phyloP scores from a whole-genome alignment of 2,888 invertebrate species.

The Conops quadrifasciatus region DNA sequence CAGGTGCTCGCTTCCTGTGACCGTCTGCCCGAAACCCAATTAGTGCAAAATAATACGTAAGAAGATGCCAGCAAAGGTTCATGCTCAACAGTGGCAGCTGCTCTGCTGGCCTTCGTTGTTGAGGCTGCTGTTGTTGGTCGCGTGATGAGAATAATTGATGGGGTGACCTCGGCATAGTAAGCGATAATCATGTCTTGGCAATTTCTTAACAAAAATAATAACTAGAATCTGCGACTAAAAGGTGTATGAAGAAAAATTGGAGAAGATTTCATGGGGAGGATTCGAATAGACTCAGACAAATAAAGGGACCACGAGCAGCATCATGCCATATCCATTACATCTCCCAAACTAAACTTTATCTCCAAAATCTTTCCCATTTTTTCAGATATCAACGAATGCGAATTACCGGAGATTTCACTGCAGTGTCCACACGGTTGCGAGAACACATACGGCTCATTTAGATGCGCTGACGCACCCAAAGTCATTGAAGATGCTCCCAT shows the following conservation, averaged over 20 bases:
- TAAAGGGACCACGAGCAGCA: too few species aligned
- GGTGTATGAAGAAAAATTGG: too few species aligned
- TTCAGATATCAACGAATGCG: conserved; percentile 76
- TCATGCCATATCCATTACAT: too few species aligned
- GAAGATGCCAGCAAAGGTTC: conserved; percentile 63
- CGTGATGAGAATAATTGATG: conserved; percentile 65
- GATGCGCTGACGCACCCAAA: conserved; percentile 56
- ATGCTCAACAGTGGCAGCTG: conserved; percentile 66
- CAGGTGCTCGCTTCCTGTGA: conserved; percentile 67
- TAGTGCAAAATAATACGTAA: conserved; percentile 69
- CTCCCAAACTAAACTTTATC: too few species aligned
- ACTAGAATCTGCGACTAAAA: too few species aligned
- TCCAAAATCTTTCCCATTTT: too few species aligned
- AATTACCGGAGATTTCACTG: conserved; percentile 59
- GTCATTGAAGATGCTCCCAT: conserved; percentile 42
- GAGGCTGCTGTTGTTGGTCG: conserved; percentile 67
- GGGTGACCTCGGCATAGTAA: conserved; percentile 49
- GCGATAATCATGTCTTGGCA: background rate
- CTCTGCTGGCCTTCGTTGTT: conserved; percentile 66
- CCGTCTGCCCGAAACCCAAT: conserved; percentile 69
- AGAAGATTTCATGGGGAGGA: too few species aligned
- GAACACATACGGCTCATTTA: conserved; percentile 73
- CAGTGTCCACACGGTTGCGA: conserved; percentile 68
- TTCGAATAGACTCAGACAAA: too few species aligned
- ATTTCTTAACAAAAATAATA: too few species aligned